These are phyloP conservation scores for Pteronotus mesoamericanus DNA, from an alignment of 2,797 vertebrate genomes.

Conservation along the genomic window DNA sequence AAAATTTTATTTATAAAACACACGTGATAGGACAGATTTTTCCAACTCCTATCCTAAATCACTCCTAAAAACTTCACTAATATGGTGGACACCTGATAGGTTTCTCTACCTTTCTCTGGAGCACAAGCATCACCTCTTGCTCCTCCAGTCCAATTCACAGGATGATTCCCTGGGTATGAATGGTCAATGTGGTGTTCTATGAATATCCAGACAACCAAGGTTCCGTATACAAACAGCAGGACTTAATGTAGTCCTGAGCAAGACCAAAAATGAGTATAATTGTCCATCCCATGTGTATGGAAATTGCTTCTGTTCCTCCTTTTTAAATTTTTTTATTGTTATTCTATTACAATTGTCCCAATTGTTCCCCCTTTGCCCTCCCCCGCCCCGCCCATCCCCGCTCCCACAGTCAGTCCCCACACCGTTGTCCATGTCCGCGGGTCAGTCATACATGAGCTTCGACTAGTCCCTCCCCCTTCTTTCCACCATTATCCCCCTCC, in stretches of 20 bases:
- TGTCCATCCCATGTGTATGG: background rate
- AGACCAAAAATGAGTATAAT: background rate
- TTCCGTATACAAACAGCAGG: background rate
- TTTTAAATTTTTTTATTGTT: background rate
- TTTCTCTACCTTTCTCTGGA: background rate
- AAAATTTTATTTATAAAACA: conserved; percentile 17
- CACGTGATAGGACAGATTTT: background rate
- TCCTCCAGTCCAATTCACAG: background rate
- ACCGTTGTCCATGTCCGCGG: background rate
- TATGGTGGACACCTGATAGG: background rate
- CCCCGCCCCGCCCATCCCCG: background rate
- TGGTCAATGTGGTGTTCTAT: background rate
- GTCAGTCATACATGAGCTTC: background rate
- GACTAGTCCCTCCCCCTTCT: no score
- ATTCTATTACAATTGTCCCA: background rate
- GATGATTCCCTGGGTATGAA: background rate
- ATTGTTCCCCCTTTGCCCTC: background rate
- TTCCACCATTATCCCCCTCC: no score
- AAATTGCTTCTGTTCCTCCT: background rate
- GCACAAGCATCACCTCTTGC: background rate
- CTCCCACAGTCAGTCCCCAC: background rate
- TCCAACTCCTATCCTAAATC: background rate
- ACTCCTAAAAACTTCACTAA: background rate
- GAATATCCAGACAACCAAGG: background rate
- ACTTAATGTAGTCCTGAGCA: background rate